Conservation (phyloP, 2,113 vertebrate species). For the Xiphorhynchus elegans region DNA sequence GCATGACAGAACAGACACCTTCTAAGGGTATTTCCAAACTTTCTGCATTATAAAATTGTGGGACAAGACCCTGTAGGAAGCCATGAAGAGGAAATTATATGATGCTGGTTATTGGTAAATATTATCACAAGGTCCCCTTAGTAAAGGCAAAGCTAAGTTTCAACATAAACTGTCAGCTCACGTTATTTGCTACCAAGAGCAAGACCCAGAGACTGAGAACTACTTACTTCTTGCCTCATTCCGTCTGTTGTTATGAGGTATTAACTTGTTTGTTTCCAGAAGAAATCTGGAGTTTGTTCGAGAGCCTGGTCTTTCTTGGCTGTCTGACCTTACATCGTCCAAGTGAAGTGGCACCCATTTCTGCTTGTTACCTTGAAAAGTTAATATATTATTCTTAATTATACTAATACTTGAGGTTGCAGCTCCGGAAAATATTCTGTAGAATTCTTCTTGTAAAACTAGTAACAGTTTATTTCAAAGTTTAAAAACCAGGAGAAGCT, state of each 20-base stretch:
- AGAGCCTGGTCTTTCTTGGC: conserved; percentile 75
- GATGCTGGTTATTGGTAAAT: not conserved
- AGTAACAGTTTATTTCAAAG: not conserved
- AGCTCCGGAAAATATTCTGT: not conserved
- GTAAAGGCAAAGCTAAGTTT: not conserved
- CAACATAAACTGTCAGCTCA: not conserved
- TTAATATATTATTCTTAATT: conserved; percentile 39
- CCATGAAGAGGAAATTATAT: not conserved
- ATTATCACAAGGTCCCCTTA: not conserved
- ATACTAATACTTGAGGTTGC: not conserved
- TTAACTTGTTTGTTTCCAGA: conserved; percentile 77
- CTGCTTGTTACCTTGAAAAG: conserved; percentile 87
- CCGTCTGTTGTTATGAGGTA: conserved; percentile 76
- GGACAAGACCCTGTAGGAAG: not conserved
- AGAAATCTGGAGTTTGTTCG: conserved; percentile 72
- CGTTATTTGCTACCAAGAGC: not conserved
- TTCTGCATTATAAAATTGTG: not conserved
- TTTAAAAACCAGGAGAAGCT: not conserved
- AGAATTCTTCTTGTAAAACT: not conserved
- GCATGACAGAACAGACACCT: not conserved
- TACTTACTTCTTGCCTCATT: conserved; percentile 86
- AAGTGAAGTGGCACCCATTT: conserved; percentile 91
- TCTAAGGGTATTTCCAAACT: not conserved
- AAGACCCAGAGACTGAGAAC: not conserved
- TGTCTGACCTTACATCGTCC: conserved; percentile 81